These are phyloP conservation scores for Cyclophora punctaria DNA, from an alignment of 2,888 invertebrate genomes.

Conservation along the genomic window DNA sequence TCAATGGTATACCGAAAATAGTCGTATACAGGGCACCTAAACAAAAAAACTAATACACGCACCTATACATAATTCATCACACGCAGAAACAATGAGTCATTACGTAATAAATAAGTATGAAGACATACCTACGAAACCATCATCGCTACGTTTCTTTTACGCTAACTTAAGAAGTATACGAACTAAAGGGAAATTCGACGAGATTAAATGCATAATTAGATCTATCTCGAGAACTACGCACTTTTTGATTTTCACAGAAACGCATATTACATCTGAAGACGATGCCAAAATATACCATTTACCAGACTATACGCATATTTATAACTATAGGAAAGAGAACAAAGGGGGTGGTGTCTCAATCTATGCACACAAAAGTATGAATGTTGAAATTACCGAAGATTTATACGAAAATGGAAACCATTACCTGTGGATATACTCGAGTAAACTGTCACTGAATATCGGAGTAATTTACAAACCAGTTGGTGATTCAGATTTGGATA, in stretches of 20 bases:
- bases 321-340: conserved; percentile 12
- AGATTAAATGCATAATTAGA: conserved; percentile 6
- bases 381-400: conserved; percentile 12
- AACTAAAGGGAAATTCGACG: conserved; percentile 14
- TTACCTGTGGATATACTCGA: conserved; percentile 16
- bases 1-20: conserved; percentile 19
- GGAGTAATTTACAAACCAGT: conserved; percentile 5
- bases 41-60: conserved; percentile 9
- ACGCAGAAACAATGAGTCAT: not conserved
- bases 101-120: conserved; percentile 14
- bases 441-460: conserved; percentile 2
- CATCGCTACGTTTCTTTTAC: conserved; percentile 16
- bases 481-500: not conserved
- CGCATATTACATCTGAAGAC: conserved; percentile 15
- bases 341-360: conserved; percentile 22
- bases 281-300: not conserved
- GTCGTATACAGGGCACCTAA: conserved; percentile 1
- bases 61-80: not conserved
- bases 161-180: conserved; percentile 18
- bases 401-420: conserved; percentile 14
- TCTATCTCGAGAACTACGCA: conserved; percentile 12
- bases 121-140: conserved; percentile 7
- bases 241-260: conserved; percentile 14
- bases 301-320: conserved; percentile 8
- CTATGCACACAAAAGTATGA: conserved; percentile 16